A percentile compares a stretch with the other conserved stretches of the same genome.
Conservation (phyloP, 2,888 invertebrate genomes). For the Neria commutata region DNA sequence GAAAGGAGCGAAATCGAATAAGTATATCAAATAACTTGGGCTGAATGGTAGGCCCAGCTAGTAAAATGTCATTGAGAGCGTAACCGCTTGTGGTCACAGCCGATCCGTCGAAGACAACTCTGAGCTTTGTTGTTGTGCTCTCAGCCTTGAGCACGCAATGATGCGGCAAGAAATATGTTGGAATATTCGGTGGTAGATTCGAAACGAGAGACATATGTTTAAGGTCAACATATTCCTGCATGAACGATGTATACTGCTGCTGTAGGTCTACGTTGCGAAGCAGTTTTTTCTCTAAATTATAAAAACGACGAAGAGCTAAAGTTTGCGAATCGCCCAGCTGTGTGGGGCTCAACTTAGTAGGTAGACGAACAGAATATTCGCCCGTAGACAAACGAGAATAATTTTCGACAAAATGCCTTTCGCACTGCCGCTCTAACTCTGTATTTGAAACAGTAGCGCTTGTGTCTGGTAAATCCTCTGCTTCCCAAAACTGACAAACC, state of each 20-base stretch:
- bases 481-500: constrained; percentile 26
- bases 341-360: neutral
- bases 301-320: constrained; percentile 17
- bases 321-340: constrained; percentile 24
- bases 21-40: constrained; percentile 20
- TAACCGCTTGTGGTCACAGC: constrained; percentile 10
- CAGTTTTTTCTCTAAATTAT: constrained; percentile 23
- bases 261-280: constrained; percentile 10
- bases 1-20: constrained; percentile 17
- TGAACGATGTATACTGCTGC: constrained; percentile 8
- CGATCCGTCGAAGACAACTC: constrained; percentile 15
- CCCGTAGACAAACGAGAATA: constrained; percentile 11
- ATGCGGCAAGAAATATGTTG: constrained; percentile 15
- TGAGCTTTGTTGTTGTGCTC: constrained; percentile 4
- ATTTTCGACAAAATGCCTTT: constrained; percentile 21
- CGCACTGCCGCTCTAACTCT: constrained; percentile 12
- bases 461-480: constrained; percentile 12
- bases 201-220: constrained; percentile 13
- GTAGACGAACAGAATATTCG: constrained; percentile 16
- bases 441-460: neutral
- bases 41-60: constrained; percentile 18
- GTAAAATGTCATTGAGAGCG: constrained; percentile 11
- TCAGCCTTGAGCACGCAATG: constrained; percentile 17
- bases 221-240: constrained; percentile 20
- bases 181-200: neutral